These are phyloP conservation scores for Miichthys miiuy DNA, from an alignment of 2,797 vertebrate genomes.

Conservation along the genomic window DNA sequence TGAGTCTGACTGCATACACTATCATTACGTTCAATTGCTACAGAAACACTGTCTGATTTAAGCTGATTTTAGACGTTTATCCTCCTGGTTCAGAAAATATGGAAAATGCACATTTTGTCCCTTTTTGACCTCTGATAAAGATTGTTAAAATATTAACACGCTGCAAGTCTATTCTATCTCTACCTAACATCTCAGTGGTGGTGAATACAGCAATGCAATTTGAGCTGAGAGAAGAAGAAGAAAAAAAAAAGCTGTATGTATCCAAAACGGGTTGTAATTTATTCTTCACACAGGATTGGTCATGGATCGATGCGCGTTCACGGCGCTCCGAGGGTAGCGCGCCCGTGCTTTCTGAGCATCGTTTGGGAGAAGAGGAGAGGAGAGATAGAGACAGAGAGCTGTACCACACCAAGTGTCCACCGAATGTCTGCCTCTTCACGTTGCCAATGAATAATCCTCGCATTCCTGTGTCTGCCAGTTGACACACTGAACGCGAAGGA, in stretches of 20 bases:
- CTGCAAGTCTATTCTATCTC: neutral
- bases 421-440: constrained; percentile 73
- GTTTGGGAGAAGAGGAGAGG: constrained; percentile 62
- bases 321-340: constrained; percentile 69
- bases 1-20: neutral
- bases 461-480: constrained; percentile 84
- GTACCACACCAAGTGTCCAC: constrained; percentile 69
- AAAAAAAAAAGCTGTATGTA: constrained; percentile 37
- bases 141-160: constrained; percentile 7
- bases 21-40: neutral
- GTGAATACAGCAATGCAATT: constrained; percentile 21
- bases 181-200: neutral
- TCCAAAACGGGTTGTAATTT: constrained; percentile 73
- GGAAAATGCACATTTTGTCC: neutral
- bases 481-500: constrained; percentile 74
- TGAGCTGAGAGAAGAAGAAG: constrained; percentile 16
- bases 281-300: constrained; percentile 81
- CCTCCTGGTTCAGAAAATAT: neutral
- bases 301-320: constrained; percentile 81
- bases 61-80: neutral
- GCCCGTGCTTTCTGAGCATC: constrained; percentile 75
- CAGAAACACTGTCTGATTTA: neutral
- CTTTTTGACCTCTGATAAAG: constrained; percentile 15
- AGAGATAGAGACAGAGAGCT: constrained; percentile 51
- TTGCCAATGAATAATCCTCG: constrained; percentile 78